Evolutionary conservation across 1,140 invertebrate genomes (phyloP), one percentile per base, ranked within the genome.

Genomic region (Drosophila dunni): DNA sequence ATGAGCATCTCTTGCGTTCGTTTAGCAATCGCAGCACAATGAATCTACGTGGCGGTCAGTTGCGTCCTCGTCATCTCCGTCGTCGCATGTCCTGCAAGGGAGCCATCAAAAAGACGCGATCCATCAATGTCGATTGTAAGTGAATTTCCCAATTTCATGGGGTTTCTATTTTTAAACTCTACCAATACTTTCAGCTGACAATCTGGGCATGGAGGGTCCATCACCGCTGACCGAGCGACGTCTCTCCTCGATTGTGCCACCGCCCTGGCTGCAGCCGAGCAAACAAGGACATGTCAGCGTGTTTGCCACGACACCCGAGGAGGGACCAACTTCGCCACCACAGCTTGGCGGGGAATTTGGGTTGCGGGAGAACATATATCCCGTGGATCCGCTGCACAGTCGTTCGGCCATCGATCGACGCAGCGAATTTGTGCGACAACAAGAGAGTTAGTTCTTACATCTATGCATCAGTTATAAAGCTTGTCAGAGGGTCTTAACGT

Each of bases 81-180:
- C 93, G 96, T 13, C 95, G 94, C 91, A 96, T 97, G 95, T 97
- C 96, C 2, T 96, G 97, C 4, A 95, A 95, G 81, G 97, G 97
- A 61, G 96, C 96, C 10, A 97, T 98, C 64, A 97, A 96, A 92
- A 97, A 97, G 90, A 97, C 97, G 0, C 93, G 97, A 82, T 97
- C 96, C 7, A 97, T 98, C 53, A 96, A 96, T 85, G 95, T 97
- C 24, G 96, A 97, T 91, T 95, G 96, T 96, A 93, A 94, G 95
- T 79, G 36, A 1, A 8, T 8, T n/a, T 33, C 2, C 5, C 17
- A 11, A 0, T 10, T 13, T 1, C 1, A 24, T 5, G 7, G 8
- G 0, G 36, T 5, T 46, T 46, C 7, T 11, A 44, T 20, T 10
- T 0, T n/a, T 42, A 33, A 46, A 45, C 17, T 38, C 44, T 11